Base-by-base conservation (phyloP, 1,140 invertebrate genomes). In the Drosophila subobscura region DNA sequence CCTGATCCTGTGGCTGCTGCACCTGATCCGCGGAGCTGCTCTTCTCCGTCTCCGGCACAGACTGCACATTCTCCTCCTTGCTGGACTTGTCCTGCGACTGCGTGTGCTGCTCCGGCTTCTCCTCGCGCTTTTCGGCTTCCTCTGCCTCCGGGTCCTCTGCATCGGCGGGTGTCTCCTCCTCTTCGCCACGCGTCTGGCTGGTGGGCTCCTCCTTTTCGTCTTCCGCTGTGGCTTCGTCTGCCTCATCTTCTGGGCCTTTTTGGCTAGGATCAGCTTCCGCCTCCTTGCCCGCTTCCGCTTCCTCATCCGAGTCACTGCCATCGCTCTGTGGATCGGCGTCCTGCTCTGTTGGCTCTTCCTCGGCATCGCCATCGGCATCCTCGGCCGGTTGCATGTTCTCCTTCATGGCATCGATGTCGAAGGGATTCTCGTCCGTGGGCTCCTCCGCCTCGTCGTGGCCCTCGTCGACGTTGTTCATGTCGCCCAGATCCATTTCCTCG, bases 401-500 rank as follows among this genome's bases (percentile, higher is more conserved):
- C 79, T 97, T 96, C 94, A 95, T 96, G 23, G 93, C 92, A 79
- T 97, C 96, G 64, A 97, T 95, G 86, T 97, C 96, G 79, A 97
- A 96, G 2, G 96, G 96, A 93, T 97, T 96, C 79, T 96, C 94
- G 45, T 94, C 92, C 14, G 93, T 93, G 60, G 94, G 93, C 33
- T 92, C 88, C 40, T 93, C 90, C 12, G 93, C 92, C 46, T 93
- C 92, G 22, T 92, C 93, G 65, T 95, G 94, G n/a, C 94, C 94
- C 49, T 95, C 95, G 86, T 98, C 97, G 3, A 98, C 91, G 86
- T 97, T 94, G 45, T 97, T 91, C 92, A 97, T 95, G 51, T 98
- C 97, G 5, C 97, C 96, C 59, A 98, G 90, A 79, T 98, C 97
- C 88, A 98, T 94, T 16, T 95, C 93, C 92, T 98, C 96, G 5